Evolutionary conservation across 2,888 invertebrate genomes (phyloP).

Genomic region (Cryptophagus acutangulus): DNA sequence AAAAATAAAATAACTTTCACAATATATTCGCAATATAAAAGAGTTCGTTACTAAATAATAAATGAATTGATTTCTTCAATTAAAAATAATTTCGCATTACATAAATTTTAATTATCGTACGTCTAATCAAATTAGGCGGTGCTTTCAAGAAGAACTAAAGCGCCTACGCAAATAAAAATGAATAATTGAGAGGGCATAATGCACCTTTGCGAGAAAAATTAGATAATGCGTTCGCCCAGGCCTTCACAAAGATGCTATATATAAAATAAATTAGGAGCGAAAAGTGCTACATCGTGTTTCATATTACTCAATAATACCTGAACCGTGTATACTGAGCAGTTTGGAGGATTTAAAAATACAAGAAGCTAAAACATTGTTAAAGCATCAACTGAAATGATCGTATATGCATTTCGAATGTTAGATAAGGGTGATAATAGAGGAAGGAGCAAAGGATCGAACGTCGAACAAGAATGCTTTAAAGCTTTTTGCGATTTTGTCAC

Average conservation of each 20-base stretch:
- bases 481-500: conserved; percentile 1
- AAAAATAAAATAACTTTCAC: no score
- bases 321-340: conserved; percentile 24
- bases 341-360: conserved; percentile 25
- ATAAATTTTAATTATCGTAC: no score
- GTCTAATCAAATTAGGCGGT: no score
- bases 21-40: no score
- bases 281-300: conserved; percentile 32
- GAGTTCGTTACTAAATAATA: no score
- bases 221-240: conserved; percentile 7
- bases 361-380: conserved; percentile 18
- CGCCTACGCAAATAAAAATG: neutral
- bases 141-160: no score
- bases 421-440: conserved; percentile 4
- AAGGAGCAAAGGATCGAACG: neutral
- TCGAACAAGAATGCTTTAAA: conserved; percentile 6
- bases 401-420: neutral
- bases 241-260: conserved; percentile 11
- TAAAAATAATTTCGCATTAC: no score
- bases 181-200: neutral
- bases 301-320: conserved; percentile 24
- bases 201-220: conserved; percentile 4
- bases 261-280: conserved; percentile 29
- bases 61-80: no score
- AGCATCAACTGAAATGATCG: conserved; percentile 4